Evolutionary conservation across 2,797 vertebrate genomes (phyloP), one percentile per base, ranked within the genome.

Genomic region (Tokudaia tokunoshimensis): DNA sequence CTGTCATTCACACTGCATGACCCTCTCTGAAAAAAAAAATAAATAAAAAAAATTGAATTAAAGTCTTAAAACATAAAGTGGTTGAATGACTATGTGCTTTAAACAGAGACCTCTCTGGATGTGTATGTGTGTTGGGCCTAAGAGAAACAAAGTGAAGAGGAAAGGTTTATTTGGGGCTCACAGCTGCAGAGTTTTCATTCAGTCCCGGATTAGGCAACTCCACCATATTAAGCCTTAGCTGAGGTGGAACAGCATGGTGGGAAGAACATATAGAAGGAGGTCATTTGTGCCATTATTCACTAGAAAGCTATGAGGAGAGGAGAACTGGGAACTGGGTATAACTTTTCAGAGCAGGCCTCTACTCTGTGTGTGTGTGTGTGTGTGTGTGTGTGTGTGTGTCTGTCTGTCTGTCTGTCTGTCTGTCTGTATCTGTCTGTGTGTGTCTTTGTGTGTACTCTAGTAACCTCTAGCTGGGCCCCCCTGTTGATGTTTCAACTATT

Each of bases 1-100:
- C 55, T 24, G 0, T 24, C 29, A 14, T 34, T 24, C 11, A 34
- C 5, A 20, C 11, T 10, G 22, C 17, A 2, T 26, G 34, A 47
- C 4, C 0, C 24, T 79, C 44, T 7, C 34, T 41, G 65, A 2
- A 63, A 63, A 63, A 61, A 26, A 2, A 63, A 63, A 63, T 26
- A 26, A 59, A 57, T 20, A 19, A 57, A 57, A 55, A 55, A 14
- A 55, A n/a, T n/a, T n/a, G 57, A 59, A 61, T 61, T 61, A 9
- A 61, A 61, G 59, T 61, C 22, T 61, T 61, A 57, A 20, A 57
- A 57, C 19, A 65, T n/a, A 75, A 75, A 63, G 65, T 24, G 31
- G 41, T 14, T 50, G 3, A 13, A 15, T 22, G 22, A 79, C 19
- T 61, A 29, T 19, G 1, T 44, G 57, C 57, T 44, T 44, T 29